Percentiles rank a stretch among this genome's conserved stretches.
Conservation (phyloP, 1,140 invertebrate genomes). For the Heliconius congener region DNA sequence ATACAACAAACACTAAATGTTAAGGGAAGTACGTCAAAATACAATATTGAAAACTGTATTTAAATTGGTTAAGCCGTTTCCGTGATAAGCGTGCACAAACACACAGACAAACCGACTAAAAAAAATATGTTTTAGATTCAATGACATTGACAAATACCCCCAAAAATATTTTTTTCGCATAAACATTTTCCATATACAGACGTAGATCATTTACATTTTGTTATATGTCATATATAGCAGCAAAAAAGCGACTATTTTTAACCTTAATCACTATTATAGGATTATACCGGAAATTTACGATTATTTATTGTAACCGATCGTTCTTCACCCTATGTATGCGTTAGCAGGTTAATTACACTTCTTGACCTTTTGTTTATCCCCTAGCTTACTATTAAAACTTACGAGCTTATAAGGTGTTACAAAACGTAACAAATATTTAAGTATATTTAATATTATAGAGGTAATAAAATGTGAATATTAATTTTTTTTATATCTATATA, state of each 20-base stretch:
- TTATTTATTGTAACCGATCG: slow-evolving; percentile 71
- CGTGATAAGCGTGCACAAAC: too few relatives aligned
- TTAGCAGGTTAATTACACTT: slow-evolving; percentile 74
- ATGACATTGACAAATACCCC: too few relatives aligned
- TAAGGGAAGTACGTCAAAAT: too few relatives aligned
- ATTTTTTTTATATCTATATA: not conserved
- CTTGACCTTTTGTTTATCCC: slow-evolving; percentile 56
- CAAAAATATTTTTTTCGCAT: too few relatives aligned
- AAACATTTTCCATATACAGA: too few relatives aligned
- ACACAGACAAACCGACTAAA: too few relatives aligned
- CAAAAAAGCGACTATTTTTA: not conserved
- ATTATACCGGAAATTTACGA: slow-evolving; percentile 53
- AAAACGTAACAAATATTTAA: not conserved
- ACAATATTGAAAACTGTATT: too few relatives aligned
- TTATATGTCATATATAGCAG: not conserved
- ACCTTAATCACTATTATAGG: slow-evolving; percentile 5
- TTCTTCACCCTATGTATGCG: slow-evolving; percentile 67
- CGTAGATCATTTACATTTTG: not conserved
- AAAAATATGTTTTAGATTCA: too few relatives aligned
- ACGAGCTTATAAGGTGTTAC: not conserved
- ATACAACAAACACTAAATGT: too few relatives aligned
- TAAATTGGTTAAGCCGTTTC: too few relatives aligned
- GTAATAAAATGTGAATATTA: not conserved
- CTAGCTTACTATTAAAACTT: slow-evolving; percentile 2
- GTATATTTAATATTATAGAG: not conserved